Base-by-base conservation (phyloP, 2,113 vertebrate species). In the Megaleporinus macrocephalus region DNA sequence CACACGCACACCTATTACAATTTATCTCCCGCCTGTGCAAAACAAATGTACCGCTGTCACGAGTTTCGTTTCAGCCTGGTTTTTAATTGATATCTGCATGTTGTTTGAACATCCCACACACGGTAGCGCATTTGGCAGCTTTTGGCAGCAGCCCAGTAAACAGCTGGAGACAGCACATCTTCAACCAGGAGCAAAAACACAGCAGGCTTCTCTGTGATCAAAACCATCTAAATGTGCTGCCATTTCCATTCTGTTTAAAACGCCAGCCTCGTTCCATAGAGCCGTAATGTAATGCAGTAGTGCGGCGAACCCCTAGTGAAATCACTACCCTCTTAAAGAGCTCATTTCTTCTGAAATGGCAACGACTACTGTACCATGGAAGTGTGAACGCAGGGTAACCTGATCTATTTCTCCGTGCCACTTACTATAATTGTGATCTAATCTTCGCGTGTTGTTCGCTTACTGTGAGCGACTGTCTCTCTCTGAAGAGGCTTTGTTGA, bases 21-120 rank as follows among this genome's bases (percentile, higher is more conserved):
- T 73, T 44, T 30, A 24, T 77, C 74, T 24, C 68, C 66, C 68
- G 73, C 70, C 57, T 78, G 62, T 68, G 70, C 29, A 63, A 76
- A 83, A 59, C 61, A 51, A 83, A 79, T 74, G 33, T 33, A 69
- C 62, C n/a, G 44, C 62, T 69, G 82, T 84, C 77, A 75, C 71
- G 26, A 75, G 51, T 33, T 53, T 69, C 51, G 75, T 69, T 69
- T 73, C 69, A 66, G 30, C 16, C 33, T 75, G 70, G 62, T 53
- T 69, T 49, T 53, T 84, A 79, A 72, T 83, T 84, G 70, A 73
- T 79, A 69, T 69, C 69, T 79, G 70, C 61, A 18, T 66, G 76
- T 61, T 74, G 44, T 75, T 69, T 69, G 30, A 76, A 76, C 73
- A 70, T 59, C 70, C 77, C 49, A 82, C 73, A 82, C 80, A 70